Base-by-base conservation (phyloP, 2,113 vertebrate species). In the Tragelaphus strepsiceros region DNA sequence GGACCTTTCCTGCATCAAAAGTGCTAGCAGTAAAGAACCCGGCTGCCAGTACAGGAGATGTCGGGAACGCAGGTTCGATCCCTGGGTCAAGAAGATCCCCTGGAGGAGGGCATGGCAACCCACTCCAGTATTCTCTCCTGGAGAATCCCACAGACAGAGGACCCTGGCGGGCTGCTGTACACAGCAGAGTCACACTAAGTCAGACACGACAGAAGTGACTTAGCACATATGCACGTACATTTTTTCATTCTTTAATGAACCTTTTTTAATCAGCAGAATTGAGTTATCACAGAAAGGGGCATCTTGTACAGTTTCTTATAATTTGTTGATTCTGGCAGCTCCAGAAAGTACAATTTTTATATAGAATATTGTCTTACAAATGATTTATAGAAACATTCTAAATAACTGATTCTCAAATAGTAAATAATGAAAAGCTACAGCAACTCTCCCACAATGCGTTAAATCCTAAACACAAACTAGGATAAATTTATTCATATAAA, bases 391-490 rank as follows among this genome's bases (percentile, higher is more conserved):
- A 91, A 96, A 56, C 84, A 9, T 82, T 83, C 24, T 53, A 80
- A 87, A 88, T 89, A 88, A 35, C 22, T 74, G 49, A 86, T 94
- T 92, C 28, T 94, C n/a, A 94, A 94, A 22, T 94, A 86, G 30
- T 90, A 89, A 86, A 56, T 94, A 96, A 77, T 62, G 88, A 22
- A 95, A 94, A 96, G 49, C 94, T 77, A 87, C 7, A 51, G 43
- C 46, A 93, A 14, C 30, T 82, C 92, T 91, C 78, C 19, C 53
- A 67, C 82, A 15, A 62, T 64, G 17, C 32, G 59, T 16, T 87
- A 83, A 93, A 90, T 49, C 78, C 74, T 94, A 74, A 91, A 88
- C 59, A 74, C 49, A 86, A 90, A 54, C 11, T 30, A 85, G 39
- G 54, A 58, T 87, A 64, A 86, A 88, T 92, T 54, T 86, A 89